Percentiles rank a stretch among this genome's conserved stretches.
Conservation (phyloP, 2,888 invertebrate genomes). For the Spodoptera littoralis region DNA sequence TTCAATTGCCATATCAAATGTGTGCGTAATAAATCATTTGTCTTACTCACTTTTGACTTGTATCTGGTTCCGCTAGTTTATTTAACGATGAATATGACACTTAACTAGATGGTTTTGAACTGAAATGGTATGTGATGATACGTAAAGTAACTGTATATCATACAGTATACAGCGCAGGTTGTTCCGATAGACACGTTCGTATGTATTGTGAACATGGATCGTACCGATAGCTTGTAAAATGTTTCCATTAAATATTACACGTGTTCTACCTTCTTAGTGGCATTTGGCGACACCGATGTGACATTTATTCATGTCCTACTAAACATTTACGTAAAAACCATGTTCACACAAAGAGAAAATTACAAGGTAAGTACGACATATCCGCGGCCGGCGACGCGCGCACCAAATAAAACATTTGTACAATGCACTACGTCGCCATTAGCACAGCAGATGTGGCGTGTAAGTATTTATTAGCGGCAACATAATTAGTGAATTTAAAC, state of each 20-base stretch:
- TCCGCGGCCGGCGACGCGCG: conserved; percentile 64
- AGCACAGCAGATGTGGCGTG: conserved; percentile 83
- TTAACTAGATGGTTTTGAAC: conserved; percentile 6
- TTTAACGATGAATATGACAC: conserved; percentile 15
- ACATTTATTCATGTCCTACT: conserved; percentile 39
- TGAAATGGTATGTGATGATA: conserved; percentile 8
- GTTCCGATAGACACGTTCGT: no score
- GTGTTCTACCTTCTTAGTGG: conserved; percentile 26
- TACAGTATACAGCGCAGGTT: conserved; percentile 4
- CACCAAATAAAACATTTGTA: conserved; percentile 79
- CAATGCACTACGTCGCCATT: conserved; percentile 75
- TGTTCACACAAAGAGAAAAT: conserved; percentile 78
- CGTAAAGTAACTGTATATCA: background rate
- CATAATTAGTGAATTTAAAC: conserved; percentile 87
- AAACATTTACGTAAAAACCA: conserved; percentile 60
- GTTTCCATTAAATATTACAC: conserved; percentile 10
- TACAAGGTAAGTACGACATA: conserved; percentile 71
- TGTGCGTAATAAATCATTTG: conserved; percentile 49
- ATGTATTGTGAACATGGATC: background rate
- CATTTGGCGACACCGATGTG: conserved; percentile 46
- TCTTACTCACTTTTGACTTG: conserved; percentile 32
- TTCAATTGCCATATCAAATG: conserved; percentile 53
- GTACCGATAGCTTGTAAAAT: conserved; percentile 3
- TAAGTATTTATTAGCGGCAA: conserved; percentile 84
- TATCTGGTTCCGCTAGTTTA: conserved; percentile 27